Evolutionary conservation across 2,888 invertebrate species (phyloP), one percentile per base, ranked within the genome.

Genomic region (Ornithoptera alexandrae): DNA sequence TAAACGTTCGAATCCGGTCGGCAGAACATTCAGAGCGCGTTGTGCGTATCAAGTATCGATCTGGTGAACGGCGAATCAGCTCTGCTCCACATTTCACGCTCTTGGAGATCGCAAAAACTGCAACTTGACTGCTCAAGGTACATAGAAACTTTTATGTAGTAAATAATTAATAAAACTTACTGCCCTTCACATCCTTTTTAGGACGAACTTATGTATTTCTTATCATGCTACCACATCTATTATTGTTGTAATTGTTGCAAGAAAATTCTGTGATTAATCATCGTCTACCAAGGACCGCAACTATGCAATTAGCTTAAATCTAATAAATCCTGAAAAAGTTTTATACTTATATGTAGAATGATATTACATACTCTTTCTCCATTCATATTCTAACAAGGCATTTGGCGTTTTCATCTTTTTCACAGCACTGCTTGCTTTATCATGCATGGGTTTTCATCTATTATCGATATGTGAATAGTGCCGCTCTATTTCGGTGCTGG

Each of bases 41-140:
- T 82, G 83, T 84, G 87, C 86, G 90, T 90, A 89, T 89, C 86
- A 84, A 83, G 86, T 89, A 91, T 91, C 89, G 89, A 90, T 90
- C 87, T 86, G 79, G 83, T 81, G 85, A 86, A 81, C 82, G 86
- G 84, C 82, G 71, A 71, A 53, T 88, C 84, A 86, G 84, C 84
- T 84, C 83, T 84, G 85, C 84, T 83, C 86, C 82, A 84, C 89
- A 87, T 90, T 90, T 90, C 87, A 82, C 86, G 85, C 85, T 84
- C 77, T 82, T 81, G 85, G 82, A 81, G 84, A 85, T 84, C 82
- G 82, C 81, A 79, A 78, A 79, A 80, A 79, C 58, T 65, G 78
- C 36, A 36, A 18, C 39, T 46, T 50, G 36, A 17, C 36, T 30
- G 42, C 50, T 53, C 70, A 62, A 68, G 57, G 57, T 56, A 24